A percentile compares a stretch with the other conserved stretches of the same genome.
Conservation (phyloP, 2,888 invertebrate species). For the Oxycera nigricornis region DNA sequence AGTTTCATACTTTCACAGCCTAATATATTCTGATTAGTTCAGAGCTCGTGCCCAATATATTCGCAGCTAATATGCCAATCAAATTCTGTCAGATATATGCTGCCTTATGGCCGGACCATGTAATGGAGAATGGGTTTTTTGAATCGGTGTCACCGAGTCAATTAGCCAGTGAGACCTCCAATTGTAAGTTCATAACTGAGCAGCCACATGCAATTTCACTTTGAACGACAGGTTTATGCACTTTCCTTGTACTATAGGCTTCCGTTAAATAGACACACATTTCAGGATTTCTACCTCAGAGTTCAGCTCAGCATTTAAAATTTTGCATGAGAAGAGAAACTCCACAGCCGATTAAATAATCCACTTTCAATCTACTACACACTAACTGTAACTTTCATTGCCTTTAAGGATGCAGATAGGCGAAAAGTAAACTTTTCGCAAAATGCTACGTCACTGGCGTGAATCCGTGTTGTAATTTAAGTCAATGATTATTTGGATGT, state of each 20-base stretch:
- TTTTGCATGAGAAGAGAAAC: not conserved
- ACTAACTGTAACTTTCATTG: not conserved
- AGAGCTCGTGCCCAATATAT: not conserved
- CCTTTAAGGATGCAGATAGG: too few species aligned
- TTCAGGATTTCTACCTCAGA: not conserved
- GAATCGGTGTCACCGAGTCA: constrained; percentile 2
- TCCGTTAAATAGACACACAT: not conserved
- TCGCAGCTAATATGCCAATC: not conserved
- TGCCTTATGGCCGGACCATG: not conserved
- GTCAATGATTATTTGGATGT: too few species aligned
- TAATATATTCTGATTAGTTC: not conserved
- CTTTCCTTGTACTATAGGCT: not conserved
- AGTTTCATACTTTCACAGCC: too few species aligned
- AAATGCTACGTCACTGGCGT: too few species aligned
- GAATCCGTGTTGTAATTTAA: too few species aligned
- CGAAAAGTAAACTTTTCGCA: too few species aligned
- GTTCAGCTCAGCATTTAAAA: not conserved
- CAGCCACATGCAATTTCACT: not conserved
- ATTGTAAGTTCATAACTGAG: too few species aligned
- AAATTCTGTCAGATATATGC: not conserved
- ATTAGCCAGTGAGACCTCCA: too few species aligned
- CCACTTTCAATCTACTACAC: not conserved
- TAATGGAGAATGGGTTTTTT: not conserved
- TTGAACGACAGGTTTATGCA: constrained; percentile 2
- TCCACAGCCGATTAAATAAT: not conserved